A percentile compares a stretch with the other conserved stretches of the same genome.
phyloP scores from a whole-genome alignment of 2,797 vertebrate genomes.

The Chelon labrosus region DNA sequence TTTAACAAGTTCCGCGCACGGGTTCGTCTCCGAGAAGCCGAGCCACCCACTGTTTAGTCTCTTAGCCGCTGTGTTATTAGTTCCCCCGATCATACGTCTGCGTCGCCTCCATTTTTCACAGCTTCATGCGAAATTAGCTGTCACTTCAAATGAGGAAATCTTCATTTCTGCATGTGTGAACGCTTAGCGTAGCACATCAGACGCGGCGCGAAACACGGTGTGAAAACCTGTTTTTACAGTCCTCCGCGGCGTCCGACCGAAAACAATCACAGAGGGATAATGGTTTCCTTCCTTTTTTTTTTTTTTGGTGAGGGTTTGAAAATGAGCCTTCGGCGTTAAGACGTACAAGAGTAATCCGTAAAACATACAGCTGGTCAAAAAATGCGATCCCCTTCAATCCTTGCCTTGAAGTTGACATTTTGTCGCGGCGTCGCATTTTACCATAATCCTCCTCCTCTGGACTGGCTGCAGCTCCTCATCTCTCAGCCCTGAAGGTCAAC shows the following conservation, averaged over 20 bases:
- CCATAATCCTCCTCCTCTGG: constrained; percentile 71
- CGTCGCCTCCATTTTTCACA: constrained; percentile 25
- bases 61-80: constrained; percentile 2
- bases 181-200: constrained; percentile 62
- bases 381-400: constrained; percentile 31
- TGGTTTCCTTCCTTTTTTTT: neutral
- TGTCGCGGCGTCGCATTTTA: constrained; percentile 67
- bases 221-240: constrained; percentile 59
- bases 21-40: constrained; percentile 20
- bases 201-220: constrained; percentile 59
- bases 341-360: constrained; percentile 3
- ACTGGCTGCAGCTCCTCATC: constrained; percentile 69
- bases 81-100: constrained; percentile 23
- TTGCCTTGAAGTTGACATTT: constrained; percentile 62
- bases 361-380: constrained; percentile 18
- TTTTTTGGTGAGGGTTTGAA: neutral
- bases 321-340: neutral
- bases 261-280: constrained; percentile 9
- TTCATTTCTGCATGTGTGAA: constrained; percentile 62
- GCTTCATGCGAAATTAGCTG: constrained; percentile 49
- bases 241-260: constrained; percentile 23
- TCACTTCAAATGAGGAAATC: constrained; percentile 57
- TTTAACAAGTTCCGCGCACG: constrained; percentile 12
- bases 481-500: constrained; percentile 70
- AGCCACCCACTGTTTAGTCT: constrained; percentile 10